These are phyloP conservation scores for Ailurus styani DNA, from an alignment of 2,113 vertebrate genomes.

Conservation along the genomic window DNA sequence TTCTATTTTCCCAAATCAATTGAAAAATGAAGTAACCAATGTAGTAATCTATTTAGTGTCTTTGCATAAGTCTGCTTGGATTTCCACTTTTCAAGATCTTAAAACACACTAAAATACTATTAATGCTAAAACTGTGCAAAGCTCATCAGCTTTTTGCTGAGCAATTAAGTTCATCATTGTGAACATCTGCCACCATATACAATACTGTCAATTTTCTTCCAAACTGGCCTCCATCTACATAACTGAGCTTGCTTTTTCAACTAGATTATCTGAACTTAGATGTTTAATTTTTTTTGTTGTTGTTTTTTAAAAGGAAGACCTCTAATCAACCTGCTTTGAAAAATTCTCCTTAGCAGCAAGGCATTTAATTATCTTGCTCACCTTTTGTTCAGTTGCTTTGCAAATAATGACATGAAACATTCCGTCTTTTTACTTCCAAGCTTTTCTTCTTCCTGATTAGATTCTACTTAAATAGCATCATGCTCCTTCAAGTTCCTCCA, in stretches of 20 bases:
- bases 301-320: conserved; percentile 39
- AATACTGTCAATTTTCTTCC: not conserved
- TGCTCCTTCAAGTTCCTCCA: conserved; percentile 58
- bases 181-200: not conserved
- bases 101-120: not conserved
- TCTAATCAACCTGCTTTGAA: conserved; percentile 69
- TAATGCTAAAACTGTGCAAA: conserved; percentile 19
- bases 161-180: not conserved
- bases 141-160: not conserved
- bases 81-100: conserved; percentile 32
- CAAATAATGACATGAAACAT: conserved; percentile 71
- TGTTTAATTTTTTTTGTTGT: conserved; percentile 55
- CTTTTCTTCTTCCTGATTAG: conserved; percentile 43
- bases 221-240: conserved; percentile 22
- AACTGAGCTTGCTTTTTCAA: conserved; percentile 63
- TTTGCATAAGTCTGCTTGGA: not conserved
- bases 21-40: conserved; percentile 35
- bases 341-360: conserved; percentile 69
- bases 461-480: conserved; percentile 66
- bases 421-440: conserved; percentile 45
- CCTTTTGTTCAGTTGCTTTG: conserved; percentile 72
- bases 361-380: conserved; percentile 73
- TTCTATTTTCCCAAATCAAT: conserved; percentile 19
- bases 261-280: conserved; percentile 50
- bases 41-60: conserved; percentile 38